Evolutionary conservation across 2,113 vertebrate species (phyloP).

Genomic region (Misgurnus mizolepis): DNA sequence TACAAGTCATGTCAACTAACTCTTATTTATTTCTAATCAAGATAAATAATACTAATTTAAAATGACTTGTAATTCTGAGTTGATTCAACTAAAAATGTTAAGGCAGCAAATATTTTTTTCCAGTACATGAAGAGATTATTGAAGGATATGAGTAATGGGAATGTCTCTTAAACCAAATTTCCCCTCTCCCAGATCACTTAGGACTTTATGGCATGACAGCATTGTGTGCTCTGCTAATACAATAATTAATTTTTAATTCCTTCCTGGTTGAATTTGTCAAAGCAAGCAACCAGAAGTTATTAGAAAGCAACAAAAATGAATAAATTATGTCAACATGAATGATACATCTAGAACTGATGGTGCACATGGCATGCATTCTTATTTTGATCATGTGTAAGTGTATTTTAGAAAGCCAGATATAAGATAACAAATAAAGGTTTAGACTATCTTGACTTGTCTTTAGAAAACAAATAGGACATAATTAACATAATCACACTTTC

Average conservation of each 20-base stretch:
- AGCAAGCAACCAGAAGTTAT: conserved; percentile 1
- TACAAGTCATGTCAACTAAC: no score
- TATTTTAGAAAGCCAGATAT: not conserved
- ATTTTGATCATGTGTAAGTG: conserved; percentile 4
- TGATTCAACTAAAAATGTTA: no score
- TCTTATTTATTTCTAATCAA: no score
- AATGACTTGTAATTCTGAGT: no score
- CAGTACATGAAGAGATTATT: not conserved
- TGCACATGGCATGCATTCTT: not conserved
- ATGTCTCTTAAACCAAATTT: conserved; percentile 10
- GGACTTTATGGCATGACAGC: conserved; percentile 8
- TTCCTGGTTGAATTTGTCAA: conserved; percentile 26
- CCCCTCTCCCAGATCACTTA: conserved; percentile 2
- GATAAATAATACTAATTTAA: no score
- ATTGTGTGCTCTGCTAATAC: conserved; percentile 34
- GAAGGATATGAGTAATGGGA: conserved; percentile 3
- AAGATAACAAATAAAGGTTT: not conserved
- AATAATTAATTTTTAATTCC: conserved; percentile 44
- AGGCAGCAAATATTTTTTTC: no score
- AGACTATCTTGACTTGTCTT: not conserved
- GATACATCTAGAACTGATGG: conserved; percentile 14
- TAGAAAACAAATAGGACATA: not conserved
- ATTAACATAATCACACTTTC: not conserved
- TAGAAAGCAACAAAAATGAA: not conserved
- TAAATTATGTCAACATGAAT: conserved; percentile 13